phyloP scores from a whole-genome alignment of 2,797 vertebrate genomes.

The Diplodus puntazzo region DNA sequence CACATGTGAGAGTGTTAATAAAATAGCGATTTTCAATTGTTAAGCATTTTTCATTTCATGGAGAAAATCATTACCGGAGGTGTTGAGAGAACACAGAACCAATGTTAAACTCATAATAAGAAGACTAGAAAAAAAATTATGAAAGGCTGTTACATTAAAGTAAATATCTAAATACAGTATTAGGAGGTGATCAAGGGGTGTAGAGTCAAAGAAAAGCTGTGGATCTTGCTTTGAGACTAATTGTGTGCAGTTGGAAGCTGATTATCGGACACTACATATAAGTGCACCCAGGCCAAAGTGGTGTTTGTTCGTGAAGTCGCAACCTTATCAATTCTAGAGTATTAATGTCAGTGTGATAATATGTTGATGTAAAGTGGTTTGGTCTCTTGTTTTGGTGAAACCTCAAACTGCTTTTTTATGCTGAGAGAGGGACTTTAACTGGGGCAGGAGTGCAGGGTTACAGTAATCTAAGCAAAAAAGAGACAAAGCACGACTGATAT shows the following conservation, averaged over 20 bases:
- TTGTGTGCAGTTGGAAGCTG: not conserved
- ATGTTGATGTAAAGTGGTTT: not conserved
- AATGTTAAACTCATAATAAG: not conserved
- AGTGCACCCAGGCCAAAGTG: too few species aligned
- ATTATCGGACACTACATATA: not conserved
- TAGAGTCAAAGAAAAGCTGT: not conserved
- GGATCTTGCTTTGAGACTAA: not conserved
- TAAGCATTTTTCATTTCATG: not conserved
- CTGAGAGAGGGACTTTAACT: slow-evolving; percentile 24
- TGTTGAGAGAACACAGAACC: not conserved
- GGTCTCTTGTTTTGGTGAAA: slow-evolving; percentile 18
- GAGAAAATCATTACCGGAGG: not conserved
- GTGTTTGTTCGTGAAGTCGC: not conserved
- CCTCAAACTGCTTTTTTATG: slow-evolving; percentile 8
- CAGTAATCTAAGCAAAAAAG: slow-evolving; percentile 33
- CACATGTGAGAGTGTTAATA: not conserved
- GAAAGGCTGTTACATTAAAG: not conserved
- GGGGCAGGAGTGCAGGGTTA: slow-evolving; percentile 23
- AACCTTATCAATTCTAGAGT: not conserved
- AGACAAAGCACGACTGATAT: slow-evolving; percentile 14
- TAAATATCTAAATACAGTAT: not conserved
- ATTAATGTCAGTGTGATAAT: not conserved
- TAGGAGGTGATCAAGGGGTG: not conserved
- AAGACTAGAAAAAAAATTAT: not conserved
- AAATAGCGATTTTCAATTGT: not conserved